Conservation (phyloP, 2,113 vertebrate species). For the Theristicus caerulescens region DNA sequence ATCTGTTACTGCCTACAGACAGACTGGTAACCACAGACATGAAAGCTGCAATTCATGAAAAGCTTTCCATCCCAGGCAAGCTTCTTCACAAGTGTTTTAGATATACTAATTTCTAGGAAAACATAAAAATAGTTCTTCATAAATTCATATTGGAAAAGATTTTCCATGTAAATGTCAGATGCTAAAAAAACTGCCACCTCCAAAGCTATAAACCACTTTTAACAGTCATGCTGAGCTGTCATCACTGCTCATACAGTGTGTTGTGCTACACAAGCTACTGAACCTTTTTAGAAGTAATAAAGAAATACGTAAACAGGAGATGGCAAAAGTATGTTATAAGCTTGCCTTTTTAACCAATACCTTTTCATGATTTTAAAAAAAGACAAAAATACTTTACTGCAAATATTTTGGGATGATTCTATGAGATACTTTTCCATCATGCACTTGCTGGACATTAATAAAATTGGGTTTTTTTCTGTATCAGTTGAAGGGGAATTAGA, state of each 20-base stretch:
- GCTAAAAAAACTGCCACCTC: background rate
- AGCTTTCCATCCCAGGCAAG: background rate
- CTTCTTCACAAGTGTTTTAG: background rate
- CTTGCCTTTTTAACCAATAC: background rate
- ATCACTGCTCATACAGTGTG: background rate
- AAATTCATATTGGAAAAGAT: background rate
- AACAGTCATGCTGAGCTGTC: background rate
- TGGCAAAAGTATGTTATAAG: background rate
- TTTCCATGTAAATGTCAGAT: conserved; percentile 5
- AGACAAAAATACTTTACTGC: background rate
- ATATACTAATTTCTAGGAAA: conserved; percentile 27
- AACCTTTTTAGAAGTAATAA: background rate
- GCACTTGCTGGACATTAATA: background rate
- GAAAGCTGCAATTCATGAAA: background rate
- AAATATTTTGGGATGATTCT: background rate
- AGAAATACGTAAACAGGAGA: background rate
- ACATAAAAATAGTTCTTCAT: background rate
- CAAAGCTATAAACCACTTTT: background rate
- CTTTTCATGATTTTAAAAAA: background rate
- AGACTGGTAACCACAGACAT: background rate
- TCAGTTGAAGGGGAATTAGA: background rate
- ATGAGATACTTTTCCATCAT: background rate
- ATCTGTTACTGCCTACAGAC: background rate
- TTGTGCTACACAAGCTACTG: background rate
- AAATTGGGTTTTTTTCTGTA: background rate